Evolutionary conservation across 2,888 invertebrate genomes (phyloP), one percentile per base, ranked within the genome.

Genomic region (Tipula helvola): DNA sequence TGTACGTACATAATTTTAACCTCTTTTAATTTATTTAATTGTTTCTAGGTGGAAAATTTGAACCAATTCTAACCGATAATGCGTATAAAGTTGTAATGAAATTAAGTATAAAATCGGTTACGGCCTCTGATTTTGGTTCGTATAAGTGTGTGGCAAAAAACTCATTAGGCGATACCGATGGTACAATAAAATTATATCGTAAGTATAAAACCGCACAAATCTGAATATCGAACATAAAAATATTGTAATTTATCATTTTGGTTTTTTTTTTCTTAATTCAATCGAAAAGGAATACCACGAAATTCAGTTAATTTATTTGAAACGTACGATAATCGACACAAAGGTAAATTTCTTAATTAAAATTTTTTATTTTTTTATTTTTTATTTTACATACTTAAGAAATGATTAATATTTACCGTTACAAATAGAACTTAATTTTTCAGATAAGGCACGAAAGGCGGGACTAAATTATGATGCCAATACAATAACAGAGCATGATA

Each of bases 81-180:
- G 94, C 95, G 86, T 96, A 96, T 92, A 95, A 95, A 90, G 95
- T 95, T 87, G 94, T 95, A 88, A 95, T 96, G 93, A 95, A 95
- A 89, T 92, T 96, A 87, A 95, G 95, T 87, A 95, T 96, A 88
- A 93, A 93, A 89, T 93, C 94, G 87, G 93, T 96, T 87, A 93
- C 94, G 1, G 92, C 92, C 88, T 91, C 93, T 10, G 96, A 96
- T 91, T 96, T 95, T 89, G 96, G 96, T 36, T 94, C 95, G 16
- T 96, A 96, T 91, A 95, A 95, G 90, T 97, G 96, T 91, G 94
- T 96, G 88, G 95, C 96, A 86, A 96, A 96, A 91, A 96, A 97
- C 91, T 95, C 96, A 0, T 92, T 96, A 5, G 96, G 96, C 44
- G 96, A 96, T 89, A 96, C 96, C 8, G 96, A 96, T 91, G 96